Conservation (phyloP, 2,797 vertebrate species). For the Cottoperca gobio region DNA sequence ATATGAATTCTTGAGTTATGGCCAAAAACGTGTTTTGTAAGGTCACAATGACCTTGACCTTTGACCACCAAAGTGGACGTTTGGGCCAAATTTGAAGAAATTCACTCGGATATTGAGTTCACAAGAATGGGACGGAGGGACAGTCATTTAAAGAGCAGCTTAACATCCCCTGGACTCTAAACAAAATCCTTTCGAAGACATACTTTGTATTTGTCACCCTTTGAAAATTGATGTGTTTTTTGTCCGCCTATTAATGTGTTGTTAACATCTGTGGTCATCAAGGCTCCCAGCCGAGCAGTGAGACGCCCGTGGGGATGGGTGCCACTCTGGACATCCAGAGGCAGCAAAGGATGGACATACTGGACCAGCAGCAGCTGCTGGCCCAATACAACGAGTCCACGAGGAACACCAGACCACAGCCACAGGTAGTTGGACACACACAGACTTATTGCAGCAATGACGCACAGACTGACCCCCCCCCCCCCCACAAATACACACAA, state of each 20-base stretch:
- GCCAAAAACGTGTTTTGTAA: too few relatives aligned
- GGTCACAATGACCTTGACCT: too few relatives aligned
- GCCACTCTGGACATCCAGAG: slow-evolving; percentile 98
- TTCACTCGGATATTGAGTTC: too few relatives aligned
- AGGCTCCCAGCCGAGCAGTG: slow-evolving; percentile 88
- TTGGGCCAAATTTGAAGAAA: too few relatives aligned
- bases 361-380: slow-evolving; percentile 94
- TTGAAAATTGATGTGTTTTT: not conserved
- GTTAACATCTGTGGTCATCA: not conserved
- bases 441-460: not conserved
- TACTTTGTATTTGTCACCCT: too few relatives aligned
- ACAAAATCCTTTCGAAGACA: too few relatives aligned
- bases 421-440: slow-evolving; percentile 64
- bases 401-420: slow-evolving; percentile 85
- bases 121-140: too few relatives aligned
- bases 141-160: too few relatives aligned
- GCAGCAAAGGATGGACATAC: slow-evolving; percentile 93
- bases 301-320: slow-evolving; percentile 94
- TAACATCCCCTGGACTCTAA: too few relatives aligned
- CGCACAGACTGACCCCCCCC: not conserved
- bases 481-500: too few relatives aligned
- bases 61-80: too few relatives aligned
- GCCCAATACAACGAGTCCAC: slow-evolving; percentile 92
- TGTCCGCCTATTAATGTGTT: not conserved
- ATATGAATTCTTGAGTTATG: too few relatives aligned